Base-by-base conservation (phyloP, 2,888 invertebrate species). In the Hirtodrosophila trivittata region DNA sequence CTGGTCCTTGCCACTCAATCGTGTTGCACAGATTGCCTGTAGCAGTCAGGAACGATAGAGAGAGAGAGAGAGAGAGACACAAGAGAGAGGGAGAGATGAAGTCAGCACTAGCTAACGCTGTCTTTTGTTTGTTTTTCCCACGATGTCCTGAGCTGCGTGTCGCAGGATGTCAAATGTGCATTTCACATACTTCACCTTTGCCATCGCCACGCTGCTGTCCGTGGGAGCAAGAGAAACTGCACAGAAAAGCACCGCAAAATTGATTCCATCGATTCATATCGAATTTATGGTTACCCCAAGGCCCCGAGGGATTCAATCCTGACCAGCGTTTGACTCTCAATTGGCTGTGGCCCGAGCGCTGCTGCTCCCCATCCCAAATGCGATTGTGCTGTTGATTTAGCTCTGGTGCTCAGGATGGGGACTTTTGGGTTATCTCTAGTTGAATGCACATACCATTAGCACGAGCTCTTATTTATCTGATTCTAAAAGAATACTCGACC, bases 241-340 rank as follows among this genome's bases (percentile, higher is more conserved):
- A 3, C 3, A 2, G 5, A 21, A 21, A 21, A 21, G 45, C 45
- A 25, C 18, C 32, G 57, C 46, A 67, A 77, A 21, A 81, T 81
- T 77, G 77, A 71, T 71, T 75, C 75, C 54, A 67, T 62, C 62
- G 75, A 81, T 64, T 77, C 67, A 67, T 77, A 74, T 77, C 75
- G 63, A 64, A 66, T 66, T 71, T 74, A 67, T 67, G 56, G 63
- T 33, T 42, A 45, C 26, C 35, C 33, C 2, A 16, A 37, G 33
- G 32, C 42, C 58, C 49, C 39, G 42, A 46, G 67, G 59, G 25
- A 25, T 26, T 26, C 32, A 46, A 18, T 13, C 14, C 12, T 25
- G 35, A 8, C 41, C 43, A 58, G 7, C 49, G 56, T 56, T 59
- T 56, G 56, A 46, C 62, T 62, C 33, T 42, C 33, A 35, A 56